Evolutionary conservation across 30 jellyfish, hydroid and myxozoan species (phyloP).

Genomic region (Sanderia malayensis): DNA sequence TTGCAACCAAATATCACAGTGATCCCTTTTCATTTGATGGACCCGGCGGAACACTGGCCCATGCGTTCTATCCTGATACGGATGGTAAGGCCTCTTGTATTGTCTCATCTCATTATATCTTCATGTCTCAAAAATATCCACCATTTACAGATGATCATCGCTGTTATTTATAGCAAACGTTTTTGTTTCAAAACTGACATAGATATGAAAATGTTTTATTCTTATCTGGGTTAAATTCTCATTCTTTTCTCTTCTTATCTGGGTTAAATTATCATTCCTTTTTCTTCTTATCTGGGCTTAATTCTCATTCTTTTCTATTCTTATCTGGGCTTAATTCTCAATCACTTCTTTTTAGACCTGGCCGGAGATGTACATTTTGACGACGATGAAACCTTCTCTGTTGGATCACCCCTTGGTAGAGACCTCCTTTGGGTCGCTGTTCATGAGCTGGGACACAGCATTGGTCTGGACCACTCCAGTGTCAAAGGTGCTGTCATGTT

Average conservation of each 20-base stretch:
- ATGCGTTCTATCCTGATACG: conserved; percentile 77
- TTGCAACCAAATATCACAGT: conserved; percentile 57
- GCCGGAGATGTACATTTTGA: conserved; percentile 96
- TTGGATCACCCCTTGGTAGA: conserved; percentile 35
- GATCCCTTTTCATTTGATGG: conserved; percentile 92
- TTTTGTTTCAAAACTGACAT: too few species aligned
- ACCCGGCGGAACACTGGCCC: conserved; percentile 92
- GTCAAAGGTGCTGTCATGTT: conserved; percentile 76
- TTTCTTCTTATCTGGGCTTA: too few species aligned
- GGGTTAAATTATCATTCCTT: too few species aligned
- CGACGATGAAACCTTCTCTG: conserved; percentile 82
- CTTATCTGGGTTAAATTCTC: too few species aligned
- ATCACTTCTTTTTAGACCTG: conserved; percentile 46
- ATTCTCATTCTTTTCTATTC: too few species aligned
- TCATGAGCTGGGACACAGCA: conserved; percentile 87
- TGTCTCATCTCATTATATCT: too few species aligned
- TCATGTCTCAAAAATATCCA: too few species aligned
- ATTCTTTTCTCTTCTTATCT: too few species aligned
- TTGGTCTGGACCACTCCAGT: conserved; percentile 87
- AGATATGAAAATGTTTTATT: too few species aligned
- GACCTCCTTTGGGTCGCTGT: conserved; percentile 81
- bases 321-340: too few species aligned
- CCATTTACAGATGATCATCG: too few species aligned
- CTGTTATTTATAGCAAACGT: too few species aligned
- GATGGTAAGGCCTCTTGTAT: conserved; percentile 38